Percentiles rank a stretch among this genome's conserved stretches.
phyloP scores from a whole-genome alignment of 1,140 invertebrate species.

The Holcopasites calliopsidis region DNA sequence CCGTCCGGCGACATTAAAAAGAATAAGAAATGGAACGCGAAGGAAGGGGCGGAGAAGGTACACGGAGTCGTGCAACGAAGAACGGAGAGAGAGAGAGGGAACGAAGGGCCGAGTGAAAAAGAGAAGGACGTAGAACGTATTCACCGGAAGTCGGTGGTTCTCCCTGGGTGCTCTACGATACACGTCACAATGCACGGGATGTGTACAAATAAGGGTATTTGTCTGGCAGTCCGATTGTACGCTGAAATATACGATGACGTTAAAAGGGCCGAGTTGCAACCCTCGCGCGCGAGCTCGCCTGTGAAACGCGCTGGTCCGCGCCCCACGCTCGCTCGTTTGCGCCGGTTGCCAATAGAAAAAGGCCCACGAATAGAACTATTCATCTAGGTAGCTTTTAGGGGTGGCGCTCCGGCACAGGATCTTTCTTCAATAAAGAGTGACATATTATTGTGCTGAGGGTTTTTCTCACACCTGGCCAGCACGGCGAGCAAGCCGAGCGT shows the following conservation, averaged over 20 bases:
- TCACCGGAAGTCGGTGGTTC: conserved; percentile 58
- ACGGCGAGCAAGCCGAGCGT: not conserved
- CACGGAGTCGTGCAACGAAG: conserved; percentile 23
- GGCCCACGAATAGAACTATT: conserved; percentile 60
- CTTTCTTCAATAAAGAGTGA: conserved; percentile 64
- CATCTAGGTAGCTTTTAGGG: conserved; percentile 67
- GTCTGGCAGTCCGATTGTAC: conserved; percentile 73
- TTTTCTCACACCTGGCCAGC: conserved; percentile 73
- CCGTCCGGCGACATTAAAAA: conserved; percentile 27
- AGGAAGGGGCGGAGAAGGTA: conserved; percentile 24
- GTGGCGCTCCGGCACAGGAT: conserved; percentile 50
- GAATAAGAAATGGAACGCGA: conserved; percentile 15
- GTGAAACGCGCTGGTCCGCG: not conserved
- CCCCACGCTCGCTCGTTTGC: conserved; percentile 39
- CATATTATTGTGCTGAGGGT: conserved; percentile 69
- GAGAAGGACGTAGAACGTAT: conserved; percentile 16
- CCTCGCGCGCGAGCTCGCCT: conserved; percentile 15
- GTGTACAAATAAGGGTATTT: conserved; percentile 80
- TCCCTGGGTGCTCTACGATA: conserved; percentile 57
- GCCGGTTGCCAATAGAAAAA: conserved; percentile 59
- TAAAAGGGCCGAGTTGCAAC: conserved; percentile 67
- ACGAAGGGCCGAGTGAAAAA: conserved; percentile 34
- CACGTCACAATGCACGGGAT: conserved; percentile 78
- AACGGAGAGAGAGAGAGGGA: not conserved
- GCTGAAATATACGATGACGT: conserved; percentile 74